Conservation (phyloP, 1,140 invertebrate species). For the Odontomachus brunneus region DNA sequence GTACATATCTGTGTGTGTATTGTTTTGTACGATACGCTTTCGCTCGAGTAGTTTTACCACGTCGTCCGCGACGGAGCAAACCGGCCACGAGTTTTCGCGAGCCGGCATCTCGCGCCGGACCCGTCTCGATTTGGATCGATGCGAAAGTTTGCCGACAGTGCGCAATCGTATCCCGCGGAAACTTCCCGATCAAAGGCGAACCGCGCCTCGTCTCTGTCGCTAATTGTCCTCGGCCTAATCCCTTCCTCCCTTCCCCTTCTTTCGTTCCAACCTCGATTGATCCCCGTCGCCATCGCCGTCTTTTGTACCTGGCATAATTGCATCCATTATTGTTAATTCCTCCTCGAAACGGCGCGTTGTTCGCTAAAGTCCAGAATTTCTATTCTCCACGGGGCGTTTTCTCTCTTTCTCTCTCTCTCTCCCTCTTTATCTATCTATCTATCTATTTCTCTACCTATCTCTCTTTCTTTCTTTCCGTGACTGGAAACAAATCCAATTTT, state of each 20-base stretch:
- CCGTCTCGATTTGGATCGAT: slow-evolving; percentile 49
- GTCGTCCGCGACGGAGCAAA: slow-evolving; percentile 2
- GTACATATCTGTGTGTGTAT: background rate
- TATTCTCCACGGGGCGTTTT: no score
- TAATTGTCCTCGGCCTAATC: slow-evolving; percentile 9
- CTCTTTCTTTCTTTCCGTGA: no score
- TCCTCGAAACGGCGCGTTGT: no score
- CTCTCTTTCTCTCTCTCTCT: no score
- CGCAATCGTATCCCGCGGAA: slow-evolving; percentile 28
- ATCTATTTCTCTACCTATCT: no score
- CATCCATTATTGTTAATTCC: slow-evolving; percentile 43
- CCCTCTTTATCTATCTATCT: no score
- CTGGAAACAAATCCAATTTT: no score
- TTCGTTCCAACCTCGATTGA: slow-evolving; percentile 11
- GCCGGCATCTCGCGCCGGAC: slow-evolving; percentile 13
- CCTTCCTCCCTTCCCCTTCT: background rate
- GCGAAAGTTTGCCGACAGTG: slow-evolving; percentile 52
- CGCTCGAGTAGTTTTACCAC: background rate
- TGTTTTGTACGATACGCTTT: slow-evolving; percentile 4
- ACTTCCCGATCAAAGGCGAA: slow-evolving; percentile 20
- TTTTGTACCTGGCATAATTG: slow-evolving; percentile 45
- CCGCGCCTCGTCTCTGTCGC: slow-evolving; percentile 12
- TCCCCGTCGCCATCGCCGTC: slow-evolving; percentile 1
- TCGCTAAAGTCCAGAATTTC: no score
- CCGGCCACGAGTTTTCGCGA: background rate